Evolutionary conservation across 2,113 vertebrate genomes (phyloP).

Genomic region (Clarias magur): DNA sequence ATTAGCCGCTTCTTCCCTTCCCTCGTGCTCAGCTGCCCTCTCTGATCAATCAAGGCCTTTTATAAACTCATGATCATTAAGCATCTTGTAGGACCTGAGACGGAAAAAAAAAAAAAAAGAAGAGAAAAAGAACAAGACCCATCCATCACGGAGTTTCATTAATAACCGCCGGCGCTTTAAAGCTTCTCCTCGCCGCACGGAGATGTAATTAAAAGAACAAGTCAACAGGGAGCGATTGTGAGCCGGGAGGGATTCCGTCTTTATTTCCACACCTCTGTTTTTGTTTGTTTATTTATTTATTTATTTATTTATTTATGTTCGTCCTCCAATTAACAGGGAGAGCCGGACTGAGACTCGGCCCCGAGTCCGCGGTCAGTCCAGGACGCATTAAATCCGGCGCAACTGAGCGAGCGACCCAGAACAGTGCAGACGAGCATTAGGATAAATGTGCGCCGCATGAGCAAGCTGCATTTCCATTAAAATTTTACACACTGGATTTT

Average conservation of each 20-base stretch:
- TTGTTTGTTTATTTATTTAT: too few relatives aligned
- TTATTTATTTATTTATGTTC: not conserved
- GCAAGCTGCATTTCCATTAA: constrained; percentile 90
- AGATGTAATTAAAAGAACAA: constrained; percentile 63
- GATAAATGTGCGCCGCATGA: constrained; percentile 52
- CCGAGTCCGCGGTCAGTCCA: not conserved
- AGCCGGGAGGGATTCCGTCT: constrained; percentile 51
- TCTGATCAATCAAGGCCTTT: constrained; percentile 79
- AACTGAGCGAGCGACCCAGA: constrained; percentile 47
- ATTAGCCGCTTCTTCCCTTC: constrained; percentile 79
- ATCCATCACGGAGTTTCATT: constrained; percentile 74
- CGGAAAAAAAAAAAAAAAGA: constrained; percentile 29
- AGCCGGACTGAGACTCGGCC: not conserved
- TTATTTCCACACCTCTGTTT: constrained; percentile 53
- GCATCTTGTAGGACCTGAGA: constrained; percentile 70
- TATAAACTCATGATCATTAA: constrained; percentile 84
- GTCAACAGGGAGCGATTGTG: constrained; percentile 48
- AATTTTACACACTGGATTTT: constrained; percentile 98
- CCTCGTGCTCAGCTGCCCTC: constrained; percentile 71
- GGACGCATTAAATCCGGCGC: constrained; percentile 32
- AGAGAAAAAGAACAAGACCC: constrained; percentile 58
- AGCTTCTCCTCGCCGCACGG: constrained; percentile 57
- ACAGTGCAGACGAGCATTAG: not conserved
- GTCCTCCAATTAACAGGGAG: constrained; percentile 26
- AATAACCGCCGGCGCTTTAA: constrained; percentile 63